Conservation (phyloP, 2,797 vertebrate genomes). For the Vipera latastei region DNA sequence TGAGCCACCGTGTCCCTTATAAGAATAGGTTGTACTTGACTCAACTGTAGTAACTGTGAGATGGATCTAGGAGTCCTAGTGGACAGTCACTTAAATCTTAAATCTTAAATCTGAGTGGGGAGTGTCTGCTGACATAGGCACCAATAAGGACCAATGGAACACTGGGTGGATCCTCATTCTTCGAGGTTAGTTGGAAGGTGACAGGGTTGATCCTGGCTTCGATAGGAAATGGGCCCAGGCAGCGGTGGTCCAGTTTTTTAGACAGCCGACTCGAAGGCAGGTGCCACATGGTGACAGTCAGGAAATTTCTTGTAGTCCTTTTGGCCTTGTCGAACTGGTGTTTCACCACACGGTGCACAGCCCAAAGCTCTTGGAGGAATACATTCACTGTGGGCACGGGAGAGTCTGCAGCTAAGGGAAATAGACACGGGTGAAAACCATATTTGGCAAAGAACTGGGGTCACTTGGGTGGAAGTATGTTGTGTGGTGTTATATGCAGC, state of each 20-base stretch:
- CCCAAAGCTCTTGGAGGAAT: not conserved
- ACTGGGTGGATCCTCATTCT: too few species aligned
- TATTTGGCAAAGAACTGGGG: not conserved
- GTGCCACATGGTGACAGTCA: not conserved
- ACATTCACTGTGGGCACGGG: too few species aligned
- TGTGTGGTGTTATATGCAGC: not conserved
- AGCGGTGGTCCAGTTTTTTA: not conserved
- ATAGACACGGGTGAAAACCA: not conserved
- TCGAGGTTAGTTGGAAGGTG: not conserved
- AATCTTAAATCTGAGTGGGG: not conserved
- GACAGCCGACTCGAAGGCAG: rapidly evolving
- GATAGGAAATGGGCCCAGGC: not conserved
- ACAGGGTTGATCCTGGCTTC: not conserved
- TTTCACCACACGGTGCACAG: not conserved
- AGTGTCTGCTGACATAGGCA: not conserved
- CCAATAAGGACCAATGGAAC: not conserved
- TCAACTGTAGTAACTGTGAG: too few species aligned
- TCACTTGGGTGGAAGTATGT: not conserved
- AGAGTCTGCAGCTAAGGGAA: not conserved
- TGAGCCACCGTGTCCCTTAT: too few species aligned
- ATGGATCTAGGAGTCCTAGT: too few species aligned
- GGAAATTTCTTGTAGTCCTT: not conserved
- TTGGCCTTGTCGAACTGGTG: not conserved
- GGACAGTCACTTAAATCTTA: too few species aligned
- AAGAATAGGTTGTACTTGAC: too few species aligned